Percentiles rank a stretch among this genome's conserved stretches.
Conservation (phyloP, 2,113 vertebrate species). For the Rhinolophus sinicus region DNA sequence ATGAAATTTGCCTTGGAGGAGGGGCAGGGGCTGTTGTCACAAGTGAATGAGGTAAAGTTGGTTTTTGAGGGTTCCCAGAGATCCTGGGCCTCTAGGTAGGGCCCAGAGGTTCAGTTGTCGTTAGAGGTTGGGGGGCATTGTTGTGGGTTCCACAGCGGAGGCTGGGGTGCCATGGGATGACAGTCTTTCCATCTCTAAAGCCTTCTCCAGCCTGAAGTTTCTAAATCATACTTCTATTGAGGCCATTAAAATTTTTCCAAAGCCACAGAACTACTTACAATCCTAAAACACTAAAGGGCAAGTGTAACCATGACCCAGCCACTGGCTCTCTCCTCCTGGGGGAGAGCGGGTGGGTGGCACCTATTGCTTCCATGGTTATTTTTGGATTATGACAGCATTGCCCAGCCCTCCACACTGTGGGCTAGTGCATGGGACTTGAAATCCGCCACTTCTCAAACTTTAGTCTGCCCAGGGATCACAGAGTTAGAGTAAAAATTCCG, state of each 20-base stretch:
- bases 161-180: rapidly evolving
- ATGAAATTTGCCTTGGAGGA: not conserved
- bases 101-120: rapidly evolving
- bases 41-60: not conserved
- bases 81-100: rapidly evolving
- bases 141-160: no score
- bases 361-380: no score
- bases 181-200: not conserved
- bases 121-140: not conserved
- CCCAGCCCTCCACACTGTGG: rapidly evolving
- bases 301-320: rapidly evolving
- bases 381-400: rapidly evolving
- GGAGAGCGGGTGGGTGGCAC: no score
- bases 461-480: rapidly evolving
- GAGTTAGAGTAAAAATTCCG: rapidly evolving
- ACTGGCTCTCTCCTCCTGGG: not conserved
- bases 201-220: not conserved
- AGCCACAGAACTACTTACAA: rapidly evolving
- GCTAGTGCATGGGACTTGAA: not conserved
- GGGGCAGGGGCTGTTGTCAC: no score
- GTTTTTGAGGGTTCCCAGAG: not conserved
- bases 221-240: not conserved
- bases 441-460: no score
- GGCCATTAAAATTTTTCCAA: not conserved
- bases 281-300: not conserved